Percentiles rank a stretch among this genome's conserved stretches.
Evolutionary conservation across 2,888 invertebrate species (phyloP).

Genomic region (Noctua pronuba): DNA sequence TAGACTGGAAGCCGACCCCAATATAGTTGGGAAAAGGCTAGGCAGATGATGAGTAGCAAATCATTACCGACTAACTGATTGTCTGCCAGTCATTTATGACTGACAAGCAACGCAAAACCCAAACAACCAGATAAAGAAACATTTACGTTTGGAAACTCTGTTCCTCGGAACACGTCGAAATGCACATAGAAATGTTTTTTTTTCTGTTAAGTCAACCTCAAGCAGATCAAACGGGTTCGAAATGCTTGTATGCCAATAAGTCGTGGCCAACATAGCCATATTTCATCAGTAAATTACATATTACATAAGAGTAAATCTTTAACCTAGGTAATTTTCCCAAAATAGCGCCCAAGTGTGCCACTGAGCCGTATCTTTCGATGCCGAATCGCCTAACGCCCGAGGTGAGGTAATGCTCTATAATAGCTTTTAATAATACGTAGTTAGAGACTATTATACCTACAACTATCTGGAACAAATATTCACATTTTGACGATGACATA

Average conservation of each 20-base stretch:
- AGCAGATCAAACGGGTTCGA: not conserved
- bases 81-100: not conserved
- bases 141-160: not conserved
- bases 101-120: slow-evolving; percentile 2
- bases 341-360: slow-evolving; percentile 72
- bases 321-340: slow-evolving; percentile 66
- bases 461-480: slow-evolving; percentile 36
- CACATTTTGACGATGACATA: slow-evolving; percentile 55
- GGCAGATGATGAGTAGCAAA: too few species aligned
- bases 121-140: not conserved
- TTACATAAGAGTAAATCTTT: slow-evolving; percentile 24
- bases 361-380: slow-evolving; percentile 68
- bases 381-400: slow-evolving; percentile 65
- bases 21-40: too few species aligned
- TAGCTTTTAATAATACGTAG: slow-evolving; percentile 65
- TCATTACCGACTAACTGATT: not conserved
- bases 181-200: not conserved
- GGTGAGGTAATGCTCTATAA: slow-evolving; percentile 71
- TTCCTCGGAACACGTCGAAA: not conserved
- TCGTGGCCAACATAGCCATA: not conserved
- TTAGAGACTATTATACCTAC: slow-evolving; percentile 51
- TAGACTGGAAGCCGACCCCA: too few species aligned
- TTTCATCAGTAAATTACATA: slow-evolving; percentile 13
- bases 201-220: not conserved
- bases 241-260: not conserved